Evolutionary conservation across 2,113 vertebrate genomes (phyloP).

Genomic region (Nerophis lumbriciformis): DNA sequence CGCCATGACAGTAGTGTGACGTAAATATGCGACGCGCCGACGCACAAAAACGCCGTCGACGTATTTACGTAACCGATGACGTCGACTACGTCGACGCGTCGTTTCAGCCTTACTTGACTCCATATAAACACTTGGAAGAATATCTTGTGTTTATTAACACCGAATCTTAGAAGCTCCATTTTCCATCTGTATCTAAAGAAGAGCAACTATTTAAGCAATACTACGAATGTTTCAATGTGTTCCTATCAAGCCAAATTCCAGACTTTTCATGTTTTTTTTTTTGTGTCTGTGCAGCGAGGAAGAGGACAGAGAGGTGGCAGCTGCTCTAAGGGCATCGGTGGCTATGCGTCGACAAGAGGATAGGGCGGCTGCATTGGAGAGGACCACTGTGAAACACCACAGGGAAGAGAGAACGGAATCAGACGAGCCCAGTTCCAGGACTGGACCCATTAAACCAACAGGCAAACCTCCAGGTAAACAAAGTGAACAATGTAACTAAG

Average conservation of each 20-base stretch:
- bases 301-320: conserved; percentile 86
- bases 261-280: neutral
- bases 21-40: too few species aligned
- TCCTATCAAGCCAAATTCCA: neutral
- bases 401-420: conserved; percentile 72
- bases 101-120: too few species aligned
- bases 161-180: too few species aligned
- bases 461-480: conserved; percentile 72
- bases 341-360: conserved; percentile 78
- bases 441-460: conserved; percentile 50
- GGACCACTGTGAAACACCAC: conserved; percentile 66
- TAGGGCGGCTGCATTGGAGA: conserved; percentile 71
- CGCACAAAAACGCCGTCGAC: too few species aligned
- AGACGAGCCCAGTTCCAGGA: conserved; percentile 52
- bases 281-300: conserved; percentile 77
- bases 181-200: neutral
- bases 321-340: conserved; percentile 83
- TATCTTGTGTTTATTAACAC: too few species aligned
- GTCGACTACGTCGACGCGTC: too few species aligned
- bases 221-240: neutral
- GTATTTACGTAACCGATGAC: too few species aligned
- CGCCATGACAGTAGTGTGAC: too few species aligned
- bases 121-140: too few species aligned
- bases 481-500: neutral
- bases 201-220: neutral